Evolutionary conservation across 2,888 invertebrate species (phyloP).

Genomic region (Drosophila nr. medialis): DNA sequence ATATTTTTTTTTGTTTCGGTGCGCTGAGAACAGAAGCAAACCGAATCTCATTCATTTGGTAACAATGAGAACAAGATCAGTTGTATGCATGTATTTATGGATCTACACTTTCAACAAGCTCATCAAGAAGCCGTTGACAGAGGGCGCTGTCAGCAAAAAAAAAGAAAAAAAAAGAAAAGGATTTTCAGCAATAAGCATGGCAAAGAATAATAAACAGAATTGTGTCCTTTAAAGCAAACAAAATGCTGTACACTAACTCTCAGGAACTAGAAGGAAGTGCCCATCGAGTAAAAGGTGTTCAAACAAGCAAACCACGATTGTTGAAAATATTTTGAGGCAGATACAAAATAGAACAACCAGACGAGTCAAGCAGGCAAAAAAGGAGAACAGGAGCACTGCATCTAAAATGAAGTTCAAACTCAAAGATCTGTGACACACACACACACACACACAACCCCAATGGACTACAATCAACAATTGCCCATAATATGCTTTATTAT

Average conservation of each 20-base stretch:
- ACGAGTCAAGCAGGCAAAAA: constrained; percentile 28
- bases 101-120: constrained; percentile 65
- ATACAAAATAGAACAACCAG: constrained; percentile 67
- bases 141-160: constrained; percentile 16
- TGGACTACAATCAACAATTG: constrained; percentile 66
- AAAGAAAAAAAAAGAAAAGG: constrained; percentile 23
- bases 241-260: constrained; percentile 70
- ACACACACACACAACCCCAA: constrained; percentile 27
- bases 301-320: constrained; percentile 81
- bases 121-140: constrained; percentile 75
- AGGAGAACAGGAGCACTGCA: constrained; percentile 48
- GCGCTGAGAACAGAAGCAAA: constrained; percentile 35
- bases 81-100: constrained; percentile 27
- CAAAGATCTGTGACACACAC: constrained; percentile 39
- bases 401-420: constrained; percentile 16
- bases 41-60: constrained; percentile 35
- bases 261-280: constrained; percentile 59
- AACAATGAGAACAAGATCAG: constrained; percentile 76
- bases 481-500: constrained; percentile 80
- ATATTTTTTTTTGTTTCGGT: background rate
- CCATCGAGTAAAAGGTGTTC: constrained; percentile 71
- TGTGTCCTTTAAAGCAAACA: constrained; percentile 78
- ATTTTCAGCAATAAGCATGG: constrained; percentile 65
- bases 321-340: constrained; percentile 79
- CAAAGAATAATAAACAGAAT: constrained; percentile 72